These are phyloP conservation scores for Pentalonia nigronervosa DNA, from an alignment of 1,140 invertebrate species.

Conservation along the genomic window DNA sequence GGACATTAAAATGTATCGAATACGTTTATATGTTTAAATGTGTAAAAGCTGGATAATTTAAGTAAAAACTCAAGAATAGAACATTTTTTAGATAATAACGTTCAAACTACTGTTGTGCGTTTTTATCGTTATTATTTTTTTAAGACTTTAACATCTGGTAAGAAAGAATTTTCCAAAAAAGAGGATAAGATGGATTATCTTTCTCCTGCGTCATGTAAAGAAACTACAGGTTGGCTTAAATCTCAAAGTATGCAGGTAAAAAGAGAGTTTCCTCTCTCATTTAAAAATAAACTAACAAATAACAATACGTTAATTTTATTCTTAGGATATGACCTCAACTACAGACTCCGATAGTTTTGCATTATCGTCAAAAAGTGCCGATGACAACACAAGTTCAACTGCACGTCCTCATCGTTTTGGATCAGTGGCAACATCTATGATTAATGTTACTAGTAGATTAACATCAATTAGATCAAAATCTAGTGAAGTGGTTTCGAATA, in stretches of 20 bases:
- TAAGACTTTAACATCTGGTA: constrained; percentile 41
- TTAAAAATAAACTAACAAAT: background rate
- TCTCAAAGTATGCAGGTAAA: constrained; percentile 60
- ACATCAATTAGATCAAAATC: constrained; percentile 54
- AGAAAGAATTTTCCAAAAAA: constrained; percentile 55
- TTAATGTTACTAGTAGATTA: constrained; percentile 40
- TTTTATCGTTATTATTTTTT: constrained; percentile 34
- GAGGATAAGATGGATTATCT: constrained; percentile 56
- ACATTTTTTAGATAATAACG: background rate
- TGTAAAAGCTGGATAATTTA: background rate
- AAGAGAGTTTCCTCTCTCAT: background rate
- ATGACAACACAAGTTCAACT: background rate
- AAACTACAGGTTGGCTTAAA: constrained; percentile 58
- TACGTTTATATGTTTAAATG: background rate
- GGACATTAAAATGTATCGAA: too few species aligned
- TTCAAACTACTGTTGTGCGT: background rate
- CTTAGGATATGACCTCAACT: constrained; percentile 33
- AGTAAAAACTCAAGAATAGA: background rate
- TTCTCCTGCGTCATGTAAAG: constrained; percentile 45
- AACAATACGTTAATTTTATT: background rate
- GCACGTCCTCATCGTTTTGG: constrained; percentile 36
- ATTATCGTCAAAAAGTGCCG: background rate
- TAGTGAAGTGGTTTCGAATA: constrained; percentile 30
- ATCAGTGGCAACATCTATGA: constrained; percentile 41
- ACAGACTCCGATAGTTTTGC: constrained; percentile 46